A percentile compares a stretch with the other conserved stretches of the same genome.
Evolutionary conservation across 1,140 invertebrate species (phyloP).

Genomic region (Acromyrmex heyeri): DNA sequence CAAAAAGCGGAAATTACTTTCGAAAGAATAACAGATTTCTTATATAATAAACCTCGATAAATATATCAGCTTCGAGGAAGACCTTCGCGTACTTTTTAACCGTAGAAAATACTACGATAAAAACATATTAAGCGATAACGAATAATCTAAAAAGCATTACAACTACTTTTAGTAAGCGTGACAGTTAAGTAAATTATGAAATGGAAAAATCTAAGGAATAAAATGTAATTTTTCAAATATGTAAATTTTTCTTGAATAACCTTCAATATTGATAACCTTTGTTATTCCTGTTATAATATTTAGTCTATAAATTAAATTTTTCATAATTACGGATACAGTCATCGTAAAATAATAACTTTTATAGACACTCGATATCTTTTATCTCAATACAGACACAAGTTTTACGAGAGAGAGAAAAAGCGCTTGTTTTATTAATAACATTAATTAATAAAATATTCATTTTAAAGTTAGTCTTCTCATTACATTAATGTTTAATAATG

Average conservation of each 20-base stretch:
- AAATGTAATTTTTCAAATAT: background rate
- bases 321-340: background rate
- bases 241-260: background rate
- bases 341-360: background rate
- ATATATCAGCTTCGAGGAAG: conserved; percentile 21
- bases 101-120: background rate
- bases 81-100: background rate
- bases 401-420: background rate
- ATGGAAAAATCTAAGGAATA: background rate
- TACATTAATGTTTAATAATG: conserved; percentile 1
- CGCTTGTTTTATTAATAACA: background rate
- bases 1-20: background rate
- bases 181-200: background rate
- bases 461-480: background rate
- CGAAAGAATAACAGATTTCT: background rate
- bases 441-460: background rate
- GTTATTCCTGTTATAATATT: background rate
- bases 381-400: background rate
- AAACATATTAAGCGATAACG: conserved; percentile 32
- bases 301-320: background rate
- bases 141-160: background rate
- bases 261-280: background rate
- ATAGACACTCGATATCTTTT: background rate
- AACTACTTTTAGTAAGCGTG: background rate
- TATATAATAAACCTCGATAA: conserved; percentile 35